Evolutionary conservation across 1,140 invertebrate genomes (phyloP), one percentile per base, ranked within the genome.

Genomic region (Ceratina calcarata): DNA sequence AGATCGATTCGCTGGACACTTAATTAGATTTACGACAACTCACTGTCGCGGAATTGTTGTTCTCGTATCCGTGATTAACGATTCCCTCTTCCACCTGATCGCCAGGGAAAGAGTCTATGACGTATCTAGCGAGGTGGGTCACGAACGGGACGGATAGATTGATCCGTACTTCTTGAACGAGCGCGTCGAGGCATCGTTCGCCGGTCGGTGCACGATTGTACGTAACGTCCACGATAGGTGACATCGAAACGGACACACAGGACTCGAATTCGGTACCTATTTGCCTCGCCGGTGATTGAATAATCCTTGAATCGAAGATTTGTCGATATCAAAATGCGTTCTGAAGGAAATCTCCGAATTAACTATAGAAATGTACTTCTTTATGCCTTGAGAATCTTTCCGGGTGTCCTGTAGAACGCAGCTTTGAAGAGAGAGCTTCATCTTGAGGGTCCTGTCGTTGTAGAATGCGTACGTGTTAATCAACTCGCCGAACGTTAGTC

Each of bases 61-160:
- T 94, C 58, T 95, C 94, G 78, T 96, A 96, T 0, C 95, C 95
- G 80, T 95, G 94, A 86, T 96, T 96, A 22, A 96, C 90, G 32
- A 96, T 93, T 7, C 95, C 95, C 62, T 94, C 94, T 18, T 96
- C 95, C 71, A 93, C 87, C 73, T 93, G 86, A 60, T 94, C 92
- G 82, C 93, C 93, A 10, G 95, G 95, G 82, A 96, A 89, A 10
- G 95, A 95, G 78, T 96, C 95, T 6, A 96, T 88, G 70, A 97
- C 91, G 85, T 96, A 96, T 24, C 95, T 92, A 0, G 94, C 94
- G 27, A 97, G 87, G 57, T 95, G 94, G 80, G 96, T 92, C 15
- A 96, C 90, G 91, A 97, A 97, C 18, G 96, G 95, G 32, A 96
- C 94, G 2, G 96, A 95, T 1, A 97, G 89, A 89, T 96, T 96